These are phyloP conservation scores for Hippocampus comes DNA, from an alignment of 2,113 vertebrate species.

Conservation along the genomic window DNA sequence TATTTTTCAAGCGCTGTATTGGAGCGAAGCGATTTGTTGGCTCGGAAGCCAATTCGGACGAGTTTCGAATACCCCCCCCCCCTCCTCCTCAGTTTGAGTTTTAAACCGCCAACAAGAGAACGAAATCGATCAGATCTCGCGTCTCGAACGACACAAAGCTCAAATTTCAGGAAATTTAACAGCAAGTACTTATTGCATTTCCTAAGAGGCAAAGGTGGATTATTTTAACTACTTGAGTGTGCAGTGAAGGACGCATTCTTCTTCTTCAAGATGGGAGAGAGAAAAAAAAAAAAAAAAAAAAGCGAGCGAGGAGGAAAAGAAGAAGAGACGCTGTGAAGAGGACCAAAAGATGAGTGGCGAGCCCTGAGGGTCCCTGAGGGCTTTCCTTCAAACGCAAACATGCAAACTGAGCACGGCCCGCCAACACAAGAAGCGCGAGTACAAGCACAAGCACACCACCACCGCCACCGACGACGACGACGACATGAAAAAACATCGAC, in stretches of 20 bases:
- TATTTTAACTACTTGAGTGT: conserved; percentile 21
- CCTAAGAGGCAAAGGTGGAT: conserved; percentile 1
- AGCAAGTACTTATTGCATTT: background rate
- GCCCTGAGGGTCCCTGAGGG: conserved; percentile 15
- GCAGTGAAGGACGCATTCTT: conserved; percentile 22
- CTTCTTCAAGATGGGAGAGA: conserved; percentile 54
- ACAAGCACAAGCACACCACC: background rate
- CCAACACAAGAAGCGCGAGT: background rate
- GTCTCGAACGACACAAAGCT: too few species aligned
- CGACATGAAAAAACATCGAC: conserved; percentile 3
- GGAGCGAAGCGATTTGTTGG: too few species aligned
- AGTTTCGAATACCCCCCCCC: too few species aligned
- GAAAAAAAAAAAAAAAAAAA: conserved; percentile 45
- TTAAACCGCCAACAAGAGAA: too few species aligned
- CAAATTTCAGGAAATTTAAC: background rate
- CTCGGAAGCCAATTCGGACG: too few species aligned
- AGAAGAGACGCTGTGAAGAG: conserved; percentile 22
- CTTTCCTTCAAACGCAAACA: conserved; percentile 23
- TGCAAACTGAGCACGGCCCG: conserved; percentile 24
- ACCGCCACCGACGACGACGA: background rate
- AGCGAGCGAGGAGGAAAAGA: conserved; percentile 13
- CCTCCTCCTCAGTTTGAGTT: too few species aligned
- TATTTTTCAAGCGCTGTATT: too few species aligned
- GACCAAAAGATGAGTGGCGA: conserved; percentile 43
- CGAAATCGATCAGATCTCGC: too few species aligned